A percentile compares a stretch with the other conserved stretches of the same genome.
Evolutionary conservation across 2,797 vertebrate genomes (phyloP).

Genomic region (Typhlichthys subterraneus): DNA sequence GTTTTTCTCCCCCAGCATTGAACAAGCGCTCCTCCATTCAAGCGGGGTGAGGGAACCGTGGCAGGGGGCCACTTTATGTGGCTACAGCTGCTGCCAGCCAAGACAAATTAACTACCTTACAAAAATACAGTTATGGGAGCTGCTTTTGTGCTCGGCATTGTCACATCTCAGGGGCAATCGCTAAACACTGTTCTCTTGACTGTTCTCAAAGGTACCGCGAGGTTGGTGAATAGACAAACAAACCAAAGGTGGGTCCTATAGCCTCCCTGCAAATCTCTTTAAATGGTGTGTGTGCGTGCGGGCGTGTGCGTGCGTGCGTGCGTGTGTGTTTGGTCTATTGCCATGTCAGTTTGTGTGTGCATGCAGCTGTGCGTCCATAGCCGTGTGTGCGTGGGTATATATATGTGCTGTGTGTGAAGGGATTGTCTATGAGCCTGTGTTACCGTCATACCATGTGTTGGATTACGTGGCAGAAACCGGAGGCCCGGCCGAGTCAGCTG

Average conservation of each 20-base stretch:
- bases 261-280: slow-evolving; percentile 79
- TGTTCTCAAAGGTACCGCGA: slow-evolving; percentile 58
- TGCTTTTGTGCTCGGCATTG: slow-evolving; percentile 6
- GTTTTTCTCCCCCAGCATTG: slow-evolving; percentile 34
- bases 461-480: slow-evolving; percentile 53
- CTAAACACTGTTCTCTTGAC: slow-evolving; percentile 1
- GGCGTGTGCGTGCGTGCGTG: background rate
- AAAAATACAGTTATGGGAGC: slow-evolving; percentile 16
- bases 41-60: slow-evolving; percentile 22
- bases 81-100: slow-evolving; percentile 27
- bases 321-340: background rate
- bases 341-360: slow-evolving; percentile 2
- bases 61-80: slow-evolving; percentile 46
- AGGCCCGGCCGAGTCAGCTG: slow-evolving; percentile 56
- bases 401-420: slow-evolving; percentile 54
- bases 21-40: slow-evolving; percentile 19
- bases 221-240: slow-evolving; percentile 73
- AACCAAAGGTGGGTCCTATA: slow-evolving; percentile 80
- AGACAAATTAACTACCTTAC: slow-evolving; percentile 36
- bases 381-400: background rate
- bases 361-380: background rate
- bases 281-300: slow-evolving; percentile 52
- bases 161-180: slow-evolving; percentile 7
- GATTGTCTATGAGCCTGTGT: slow-evolving; percentile 49
- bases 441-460: slow-evolving; percentile 33